These are phyloP conservation scores for Theristus sp. DNA, from an alignment of 2,888 invertebrate species.

Conservation along the genomic window DNA sequence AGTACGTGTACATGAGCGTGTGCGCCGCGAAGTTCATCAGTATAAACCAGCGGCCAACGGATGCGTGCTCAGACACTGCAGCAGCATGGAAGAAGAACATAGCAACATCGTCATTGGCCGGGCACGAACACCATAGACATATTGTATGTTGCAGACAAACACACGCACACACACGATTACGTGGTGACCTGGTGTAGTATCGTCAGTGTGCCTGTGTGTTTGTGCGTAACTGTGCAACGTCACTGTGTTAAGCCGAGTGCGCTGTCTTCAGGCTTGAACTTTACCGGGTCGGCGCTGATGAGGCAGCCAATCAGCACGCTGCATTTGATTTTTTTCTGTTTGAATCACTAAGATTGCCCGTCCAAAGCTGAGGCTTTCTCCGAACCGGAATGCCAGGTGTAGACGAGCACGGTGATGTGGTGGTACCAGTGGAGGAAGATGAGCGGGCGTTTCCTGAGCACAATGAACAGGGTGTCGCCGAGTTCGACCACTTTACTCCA, in stretches of 20 bases:
- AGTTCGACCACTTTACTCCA: constrained; percentile 9
- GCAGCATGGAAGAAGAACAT: not conserved
- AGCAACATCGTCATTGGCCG: no score
- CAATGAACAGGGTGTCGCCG: constrained; percentile 69
- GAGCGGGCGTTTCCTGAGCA: constrained; percentile 65
- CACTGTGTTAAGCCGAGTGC: no score
- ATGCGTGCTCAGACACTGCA: not conserved
- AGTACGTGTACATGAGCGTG: constrained; percentile 76
- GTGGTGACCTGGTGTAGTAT: no score
- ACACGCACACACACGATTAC: not conserved
- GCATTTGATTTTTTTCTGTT: no score
- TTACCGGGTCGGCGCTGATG: no score
- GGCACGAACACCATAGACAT: no score
- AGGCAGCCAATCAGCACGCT: no score
- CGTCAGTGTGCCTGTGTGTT: no score
- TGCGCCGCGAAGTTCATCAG: constrained; percentile 84
- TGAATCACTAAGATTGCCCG: no score
- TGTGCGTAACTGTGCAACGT: not conserved
- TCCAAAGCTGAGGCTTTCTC: no score
- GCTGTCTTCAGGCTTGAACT: no score
- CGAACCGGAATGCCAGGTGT: constrained; percentile 68
- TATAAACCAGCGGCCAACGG: constrained; percentile 58
- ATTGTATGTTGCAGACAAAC: no score
- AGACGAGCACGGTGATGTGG: constrained; percentile 74
- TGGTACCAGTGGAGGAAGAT: constrained; percentile 93